phyloP scores from a whole-genome alignment of 1,140 invertebrate species.

The Trichomalopsis sarcophagae region DNA sequence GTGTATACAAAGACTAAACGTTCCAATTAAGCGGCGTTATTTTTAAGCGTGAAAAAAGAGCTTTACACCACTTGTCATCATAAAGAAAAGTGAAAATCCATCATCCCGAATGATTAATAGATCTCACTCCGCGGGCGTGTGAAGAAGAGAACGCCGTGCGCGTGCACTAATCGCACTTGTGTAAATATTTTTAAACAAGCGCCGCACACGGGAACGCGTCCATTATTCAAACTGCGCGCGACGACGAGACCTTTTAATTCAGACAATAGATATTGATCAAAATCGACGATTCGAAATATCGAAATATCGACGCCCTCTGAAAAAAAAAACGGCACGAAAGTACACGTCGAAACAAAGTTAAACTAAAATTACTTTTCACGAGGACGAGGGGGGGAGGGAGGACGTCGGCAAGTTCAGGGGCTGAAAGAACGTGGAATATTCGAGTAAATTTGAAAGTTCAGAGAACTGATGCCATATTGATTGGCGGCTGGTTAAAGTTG shows the following conservation, averaged over 20 bases:
- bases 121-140: not conserved
- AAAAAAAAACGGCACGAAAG: not conserved
- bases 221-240: slow-evolving; percentile 11
- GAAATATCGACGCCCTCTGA: not conserved
- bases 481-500: slow-evolving; percentile 57
- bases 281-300: not conserved
- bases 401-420: not conserved
- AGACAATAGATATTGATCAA: no score
- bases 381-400: not conserved
- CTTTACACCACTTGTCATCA: slow-evolving; percentile 26
- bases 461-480: slow-evolving; percentile 63
- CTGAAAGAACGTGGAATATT: slow-evolving; percentile 18
- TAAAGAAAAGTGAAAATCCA: slow-evolving; percentile 46
- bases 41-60: slow-evolving; percentile 34
- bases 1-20: not conserved
- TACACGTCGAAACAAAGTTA: not conserved
- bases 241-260: not conserved
- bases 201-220: not conserved
- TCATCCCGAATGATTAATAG: slow-evolving; percentile 42
- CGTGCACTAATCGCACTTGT: slow-evolving; percentile 25
- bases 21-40: not conserved
- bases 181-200: slow-evolving; percentile 42
- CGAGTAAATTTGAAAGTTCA: slow-evolving; percentile 45
- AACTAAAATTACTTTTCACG: not conserved
- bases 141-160: slow-evolving; percentile 18